These are phyloP conservation scores for Liolophura sinensis DNA, from an alignment of 1,140 invertebrate genomes.

Conservation along the genomic window DNA sequence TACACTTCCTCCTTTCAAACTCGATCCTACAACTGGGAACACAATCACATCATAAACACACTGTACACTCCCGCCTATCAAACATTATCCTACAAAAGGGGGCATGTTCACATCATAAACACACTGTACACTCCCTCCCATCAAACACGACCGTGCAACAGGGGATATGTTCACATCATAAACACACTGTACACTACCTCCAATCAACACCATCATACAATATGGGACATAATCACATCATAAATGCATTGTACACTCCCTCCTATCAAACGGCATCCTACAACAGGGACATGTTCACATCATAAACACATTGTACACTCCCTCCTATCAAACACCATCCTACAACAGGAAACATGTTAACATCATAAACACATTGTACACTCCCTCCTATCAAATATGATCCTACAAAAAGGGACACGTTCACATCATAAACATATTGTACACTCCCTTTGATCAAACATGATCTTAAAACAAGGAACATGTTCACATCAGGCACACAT, in stretches of 20 bases:
- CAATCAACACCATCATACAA: neutral
- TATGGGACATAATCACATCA: neutral
- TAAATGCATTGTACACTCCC: neutral
- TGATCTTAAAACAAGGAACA: too few species aligned
- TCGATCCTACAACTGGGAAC: too few species aligned
- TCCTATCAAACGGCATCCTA: neutral
- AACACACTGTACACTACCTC: too few species aligned
- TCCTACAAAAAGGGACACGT: neutral
- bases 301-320: conserved; percentile 1
- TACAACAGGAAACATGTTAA: neutral
- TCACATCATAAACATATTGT: neutral
- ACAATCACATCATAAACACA: too few species aligned
- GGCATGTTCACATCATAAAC: too few species aligned
- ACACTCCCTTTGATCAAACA: neutral
- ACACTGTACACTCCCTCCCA: too few species aligned
- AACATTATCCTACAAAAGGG: too few species aligned
- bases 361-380: conserved; percentile 1
- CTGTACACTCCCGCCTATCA: too few species aligned
- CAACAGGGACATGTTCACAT: neutral
- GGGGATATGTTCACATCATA: too few species aligned
- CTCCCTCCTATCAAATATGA: neutral
- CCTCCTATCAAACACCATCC: neutral
- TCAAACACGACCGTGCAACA: too few species aligned
- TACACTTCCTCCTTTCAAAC: too few species aligned
- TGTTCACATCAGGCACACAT: neutral